A percentile compares a stretch with the other conserved stretches of the same genome.
phyloP scores from a whole-genome alignment of 1,140 invertebrate genomes.

The Bacillus rossius region DNA sequence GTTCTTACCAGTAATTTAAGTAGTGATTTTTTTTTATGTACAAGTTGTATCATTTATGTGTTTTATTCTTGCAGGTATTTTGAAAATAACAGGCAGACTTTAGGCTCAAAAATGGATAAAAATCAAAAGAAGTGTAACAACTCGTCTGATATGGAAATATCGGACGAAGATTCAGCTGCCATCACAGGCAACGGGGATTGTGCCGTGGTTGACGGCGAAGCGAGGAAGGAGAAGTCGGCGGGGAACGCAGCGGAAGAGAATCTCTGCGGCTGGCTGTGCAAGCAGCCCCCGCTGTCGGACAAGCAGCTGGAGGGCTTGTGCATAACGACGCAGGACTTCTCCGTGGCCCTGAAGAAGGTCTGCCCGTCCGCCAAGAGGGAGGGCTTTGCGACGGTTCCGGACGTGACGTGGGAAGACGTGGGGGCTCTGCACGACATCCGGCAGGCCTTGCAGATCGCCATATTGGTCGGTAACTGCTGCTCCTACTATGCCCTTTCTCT shows the following conservation, averaged over 20 bases:
- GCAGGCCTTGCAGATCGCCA: constrained; percentile 83
- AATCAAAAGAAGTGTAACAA: too few relatives aligned
- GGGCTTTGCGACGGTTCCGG: constrained; percentile 96
- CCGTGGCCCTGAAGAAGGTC: constrained; percentile 70
- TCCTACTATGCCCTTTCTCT: too few relatives aligned
- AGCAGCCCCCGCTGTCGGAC: constrained; percentile 38
- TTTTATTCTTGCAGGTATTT: neutral
- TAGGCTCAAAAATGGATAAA: too few relatives aligned
- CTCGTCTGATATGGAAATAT: neutral
- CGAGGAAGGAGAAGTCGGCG: too few relatives aligned
- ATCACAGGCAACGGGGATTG: neutral
- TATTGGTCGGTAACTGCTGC: constrained; percentile 59
- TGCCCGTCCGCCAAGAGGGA: constrained; percentile 94
- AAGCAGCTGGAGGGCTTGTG: constrained; percentile 49
- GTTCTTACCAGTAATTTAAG: too few relatives aligned
- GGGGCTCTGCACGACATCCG: constrained; percentile 86
- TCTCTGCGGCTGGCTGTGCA: constrained; percentile 46
- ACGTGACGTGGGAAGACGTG: constrained; percentile 96
- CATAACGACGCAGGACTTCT: constrained; percentile 70
- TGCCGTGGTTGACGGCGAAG: neutral
- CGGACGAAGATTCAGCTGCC: neutral
- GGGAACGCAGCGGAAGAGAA: too few relatives aligned
- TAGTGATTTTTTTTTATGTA: too few relatives aligned
- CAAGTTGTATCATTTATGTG: too few relatives aligned
- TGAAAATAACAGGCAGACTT: too few relatives aligned